phyloP scores from a whole-genome alignment of 2,113 vertebrate species.

The Hippopotamus amphibius region DNA sequence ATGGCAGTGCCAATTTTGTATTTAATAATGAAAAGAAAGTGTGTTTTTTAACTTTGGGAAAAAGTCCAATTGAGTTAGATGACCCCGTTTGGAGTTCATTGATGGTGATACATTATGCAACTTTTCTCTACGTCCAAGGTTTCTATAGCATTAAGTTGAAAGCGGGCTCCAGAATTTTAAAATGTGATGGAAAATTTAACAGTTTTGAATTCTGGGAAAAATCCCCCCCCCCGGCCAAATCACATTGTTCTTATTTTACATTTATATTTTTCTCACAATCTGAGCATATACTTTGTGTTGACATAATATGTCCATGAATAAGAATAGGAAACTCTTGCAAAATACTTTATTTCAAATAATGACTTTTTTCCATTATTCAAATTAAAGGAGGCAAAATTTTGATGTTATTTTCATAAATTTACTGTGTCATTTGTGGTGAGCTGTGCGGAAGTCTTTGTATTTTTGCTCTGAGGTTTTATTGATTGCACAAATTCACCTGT shows the following conservation, averaged over 20 bases:
- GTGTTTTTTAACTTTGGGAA: not conserved
- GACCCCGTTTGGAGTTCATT: not conserved
- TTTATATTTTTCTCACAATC: not conserved
- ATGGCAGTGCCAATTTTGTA: not conserved
- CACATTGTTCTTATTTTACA: not conserved
- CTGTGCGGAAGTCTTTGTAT: not conserved
- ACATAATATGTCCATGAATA: not conserved
- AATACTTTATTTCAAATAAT: constrained; percentile 46
- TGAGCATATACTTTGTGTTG: not conserved
- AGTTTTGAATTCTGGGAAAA: not conserved
- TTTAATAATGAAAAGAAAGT: not conserved
- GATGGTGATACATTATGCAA: accelerated
- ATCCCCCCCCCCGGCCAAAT: not conserved
- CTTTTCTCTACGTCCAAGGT: not conserved
- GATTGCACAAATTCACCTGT: not conserved
- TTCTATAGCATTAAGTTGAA: not conserved
- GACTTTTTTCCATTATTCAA: not conserved
- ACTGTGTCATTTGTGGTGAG: not conserved
- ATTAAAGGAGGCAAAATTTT: not conserved
- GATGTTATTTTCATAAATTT: not conserved
- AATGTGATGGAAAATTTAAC: not conserved
- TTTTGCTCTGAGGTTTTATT: not conserved
- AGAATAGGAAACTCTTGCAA: not conserved
- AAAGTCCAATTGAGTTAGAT: not conserved
- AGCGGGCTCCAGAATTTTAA: not conserved